Evolutionary conservation across 2,888 invertebrate genomes (phyloP).

Genomic region (Choreutis nemorana): DNA sequence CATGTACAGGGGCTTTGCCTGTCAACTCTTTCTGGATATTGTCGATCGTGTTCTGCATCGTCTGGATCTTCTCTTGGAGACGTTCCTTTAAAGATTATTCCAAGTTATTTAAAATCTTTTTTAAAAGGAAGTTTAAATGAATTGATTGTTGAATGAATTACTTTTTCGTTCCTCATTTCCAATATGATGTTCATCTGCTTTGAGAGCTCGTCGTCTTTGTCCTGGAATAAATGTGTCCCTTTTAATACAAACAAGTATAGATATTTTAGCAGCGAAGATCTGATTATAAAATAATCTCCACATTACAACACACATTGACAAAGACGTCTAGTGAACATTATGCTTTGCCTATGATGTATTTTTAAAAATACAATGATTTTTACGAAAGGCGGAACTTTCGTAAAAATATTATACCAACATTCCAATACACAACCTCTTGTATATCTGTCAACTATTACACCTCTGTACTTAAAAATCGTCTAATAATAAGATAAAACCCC

Average conservation of each 20-base stretch:
- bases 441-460: background rate
- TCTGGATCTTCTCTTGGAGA: constrained; percentile 27
- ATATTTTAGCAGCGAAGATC: no score
- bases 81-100: constrained; percentile 23
- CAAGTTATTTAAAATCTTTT: background rate
- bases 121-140: background rate
- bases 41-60: constrained; percentile 36
- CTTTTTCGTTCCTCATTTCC: constrained; percentile 34
- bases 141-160: constrained; percentile 9
- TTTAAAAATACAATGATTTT: no score
- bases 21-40: constrained; percentile 42
- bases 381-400: no score
- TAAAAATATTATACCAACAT: constrained; percentile 1
- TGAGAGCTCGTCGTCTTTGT: constrained; percentile 27
- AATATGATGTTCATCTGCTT: constrained; percentile 28
- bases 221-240: no score
- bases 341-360: no score
- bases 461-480: background rate
- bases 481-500: background rate
- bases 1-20: constrained; percentile 11
- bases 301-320: background rate
- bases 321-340: background rate
- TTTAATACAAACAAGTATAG: no score
- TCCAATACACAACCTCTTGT: background rate
- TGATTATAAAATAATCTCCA: no score